Conservation (phyloP, 2,888 invertebrate species). For the Aquatica leii region DNA sequence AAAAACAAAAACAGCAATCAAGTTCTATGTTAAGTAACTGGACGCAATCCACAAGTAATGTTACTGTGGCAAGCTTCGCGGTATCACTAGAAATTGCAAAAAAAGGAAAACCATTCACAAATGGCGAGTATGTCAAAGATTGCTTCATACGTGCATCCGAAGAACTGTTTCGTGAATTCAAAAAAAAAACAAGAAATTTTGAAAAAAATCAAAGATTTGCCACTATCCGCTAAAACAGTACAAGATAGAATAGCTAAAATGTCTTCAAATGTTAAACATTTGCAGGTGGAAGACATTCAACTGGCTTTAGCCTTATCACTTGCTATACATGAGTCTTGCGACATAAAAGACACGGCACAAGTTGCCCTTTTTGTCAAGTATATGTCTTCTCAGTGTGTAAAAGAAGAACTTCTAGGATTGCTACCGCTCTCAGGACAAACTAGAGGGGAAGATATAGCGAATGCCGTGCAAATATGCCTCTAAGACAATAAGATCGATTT, state of each 20-base stretch:
- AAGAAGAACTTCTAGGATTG: conserved; percentile 29
- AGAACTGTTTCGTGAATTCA: conserved; percentile 49
- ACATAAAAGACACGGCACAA: conserved; percentile 49
- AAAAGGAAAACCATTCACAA: conserved; percentile 39
- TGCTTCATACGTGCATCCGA: conserved; percentile 45
- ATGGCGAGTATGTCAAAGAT: conserved; percentile 37
- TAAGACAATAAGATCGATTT: conserved; percentile 38
- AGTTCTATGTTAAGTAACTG: conserved; percentile 42
- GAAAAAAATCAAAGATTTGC: conserved; percentile 41
- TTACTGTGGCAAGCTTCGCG: conserved; percentile 28
- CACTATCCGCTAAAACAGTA: conserved; percentile 43
- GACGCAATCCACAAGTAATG: conserved; percentile 38
- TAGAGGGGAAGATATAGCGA: conserved; percentile 45
- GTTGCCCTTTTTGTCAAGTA: conserved; percentile 46
- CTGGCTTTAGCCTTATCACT: conserved; percentile 45
- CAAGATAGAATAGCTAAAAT: conserved; percentile 47
- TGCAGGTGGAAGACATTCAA: conserved; percentile 45
- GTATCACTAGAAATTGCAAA: conserved; percentile 36
- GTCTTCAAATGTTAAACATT: conserved; percentile 41
- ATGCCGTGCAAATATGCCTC: conserved; percentile 43
- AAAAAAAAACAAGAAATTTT: conserved; percentile 47
- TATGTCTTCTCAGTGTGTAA: conserved; percentile 41
- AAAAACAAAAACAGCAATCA: conserved; percentile 41
- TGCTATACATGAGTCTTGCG: conserved; percentile 47
- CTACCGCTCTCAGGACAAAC: conserved; percentile 39